A percentile compares a stretch with the other conserved stretches of the same genome.
Evolutionary conservation across 1,140 invertebrate species (phyloP).

Genomic region (Drosophila melanica): DNA sequence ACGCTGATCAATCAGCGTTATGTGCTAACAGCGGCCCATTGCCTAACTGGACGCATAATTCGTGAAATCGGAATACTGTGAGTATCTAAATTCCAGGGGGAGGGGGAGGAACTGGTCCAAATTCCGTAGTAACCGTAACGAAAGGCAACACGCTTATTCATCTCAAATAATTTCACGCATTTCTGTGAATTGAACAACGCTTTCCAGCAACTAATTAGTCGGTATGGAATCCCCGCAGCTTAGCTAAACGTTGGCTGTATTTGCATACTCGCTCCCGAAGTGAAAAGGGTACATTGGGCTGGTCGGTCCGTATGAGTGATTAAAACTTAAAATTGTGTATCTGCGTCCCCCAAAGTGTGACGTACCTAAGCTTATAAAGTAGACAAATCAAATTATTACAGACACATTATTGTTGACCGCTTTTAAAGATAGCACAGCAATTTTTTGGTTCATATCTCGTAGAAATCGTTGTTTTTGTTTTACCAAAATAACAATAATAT

Average conservation of each 20-base stretch:
- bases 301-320: too few species aligned
- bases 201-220: conserved; percentile 58
- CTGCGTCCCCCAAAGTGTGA: too few species aligned
- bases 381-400: too few species aligned
- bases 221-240: conserved; percentile 53
- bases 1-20: conserved; percentile 85
- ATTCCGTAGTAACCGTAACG: neutral
- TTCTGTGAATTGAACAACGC: conserved; percentile 47
- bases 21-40: conserved; percentile 89
- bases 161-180: conserved; percentile 16
- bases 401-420: too few species aligned
- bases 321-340: too few species aligned
- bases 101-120: conserved; percentile 14
- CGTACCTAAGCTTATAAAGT: too few species aligned
- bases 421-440: too few species aligned
- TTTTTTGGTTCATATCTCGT: too few species aligned
- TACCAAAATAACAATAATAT: too few species aligned
- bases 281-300: too few species aligned
- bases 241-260: neutral
- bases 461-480: too few species aligned
- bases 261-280: neutral
- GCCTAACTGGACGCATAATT: conserved; percentile 85
- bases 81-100: conserved; percentile 64
- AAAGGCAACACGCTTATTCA: conserved; percentile 47
- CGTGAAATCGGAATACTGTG: conserved; percentile 85